Evolutionary conservation across 2,797 vertebrate genomes (phyloP).

Genomic region (Champsocephalus esox): DNA sequence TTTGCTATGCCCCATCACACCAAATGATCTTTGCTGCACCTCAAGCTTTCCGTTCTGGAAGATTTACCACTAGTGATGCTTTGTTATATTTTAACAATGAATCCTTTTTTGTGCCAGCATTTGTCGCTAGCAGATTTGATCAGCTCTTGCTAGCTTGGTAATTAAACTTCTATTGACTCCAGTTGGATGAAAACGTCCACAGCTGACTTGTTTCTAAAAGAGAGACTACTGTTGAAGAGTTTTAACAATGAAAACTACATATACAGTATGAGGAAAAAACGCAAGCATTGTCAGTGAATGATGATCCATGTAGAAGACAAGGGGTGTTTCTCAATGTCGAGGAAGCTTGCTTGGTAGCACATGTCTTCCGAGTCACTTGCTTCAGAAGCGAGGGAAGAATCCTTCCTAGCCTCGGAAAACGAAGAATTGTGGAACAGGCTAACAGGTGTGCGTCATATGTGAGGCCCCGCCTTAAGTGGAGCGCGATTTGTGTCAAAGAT

Average conservation of each 20-base stretch:
- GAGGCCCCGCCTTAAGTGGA: too few species aligned
- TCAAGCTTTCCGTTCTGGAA: constrained; percentile 3
- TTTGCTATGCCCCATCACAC: neutral
- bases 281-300: neutral
- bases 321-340: too few species aligned
- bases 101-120: neutral
- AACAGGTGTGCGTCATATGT: too few species aligned
- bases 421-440: too few species aligned
- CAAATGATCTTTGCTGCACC: neutral
- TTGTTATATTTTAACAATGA: neutral
- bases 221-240: neutral
- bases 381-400: too few species aligned
- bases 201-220: neutral
- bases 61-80: neutral
- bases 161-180: neutral
- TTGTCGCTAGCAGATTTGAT: neutral
- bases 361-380: too few species aligned
- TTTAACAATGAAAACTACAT: neutral
- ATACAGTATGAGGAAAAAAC: too few species aligned
- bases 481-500: too few species aligned
- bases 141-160: neutral
- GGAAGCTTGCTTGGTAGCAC: too few species aligned
- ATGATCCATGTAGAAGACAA: neutral
- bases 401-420: too few species aligned
- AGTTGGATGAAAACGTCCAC: neutral